Evolutionary conservation across 2,113 vertebrate species (phyloP), one percentile per base, ranked within the genome.

Genomic region (Hirundichthys speculiger): DNA sequence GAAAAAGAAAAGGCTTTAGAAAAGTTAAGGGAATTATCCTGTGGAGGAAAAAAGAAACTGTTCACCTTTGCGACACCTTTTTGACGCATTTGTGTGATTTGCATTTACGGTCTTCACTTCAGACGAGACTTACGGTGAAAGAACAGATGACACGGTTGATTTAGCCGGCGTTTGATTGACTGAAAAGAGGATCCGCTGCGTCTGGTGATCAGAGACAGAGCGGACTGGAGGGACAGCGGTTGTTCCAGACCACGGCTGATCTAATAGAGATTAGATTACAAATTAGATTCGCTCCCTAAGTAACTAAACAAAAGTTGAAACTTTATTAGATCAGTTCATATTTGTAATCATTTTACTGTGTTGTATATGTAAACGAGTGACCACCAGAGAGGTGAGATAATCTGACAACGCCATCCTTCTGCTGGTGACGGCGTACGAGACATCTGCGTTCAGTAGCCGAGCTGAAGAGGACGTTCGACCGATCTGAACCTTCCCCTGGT

Each of bases 1-100:
- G 46, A 63, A 77, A 57, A 53, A 77, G 84, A 83, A 75, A 77
- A 43, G 68, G 53, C 54, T 69, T 83, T 60, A 74, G 25, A 38
- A 54, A 68, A 72, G 66, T 9, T 49, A 61, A 67, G n/a, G 63
- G 68, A 69, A 77, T 52, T 51, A 49, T 54, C 68, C 68, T 66
- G 27, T 70, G 47, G 73, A n/a, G n/a, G n/a, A n/a, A n/a, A n/a
- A n/a, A n/a, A n/a, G n/a, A n/a, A n/a, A n/a, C n/a, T n/a, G n/a
- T n/a, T n/a, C n/a, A n/a, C n/a, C n/a, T n/a, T n/a, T n/a, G n/a
- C n/a, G n/a, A 68, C n/a, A 34, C 5, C 3, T 49, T 13, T 64
- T 16, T 13, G 4, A 15, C 27, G 12, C 21, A 24, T 25, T 50
- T 47, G n/a, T 73, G 19, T 7, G 10, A n/a, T 3, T 46, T 16